A percentile compares a stretch with the other conserved stretches of the same genome.
Conservation (phyloP, 2,113 vertebrate species). For the Nasalis larvatus region DNA sequence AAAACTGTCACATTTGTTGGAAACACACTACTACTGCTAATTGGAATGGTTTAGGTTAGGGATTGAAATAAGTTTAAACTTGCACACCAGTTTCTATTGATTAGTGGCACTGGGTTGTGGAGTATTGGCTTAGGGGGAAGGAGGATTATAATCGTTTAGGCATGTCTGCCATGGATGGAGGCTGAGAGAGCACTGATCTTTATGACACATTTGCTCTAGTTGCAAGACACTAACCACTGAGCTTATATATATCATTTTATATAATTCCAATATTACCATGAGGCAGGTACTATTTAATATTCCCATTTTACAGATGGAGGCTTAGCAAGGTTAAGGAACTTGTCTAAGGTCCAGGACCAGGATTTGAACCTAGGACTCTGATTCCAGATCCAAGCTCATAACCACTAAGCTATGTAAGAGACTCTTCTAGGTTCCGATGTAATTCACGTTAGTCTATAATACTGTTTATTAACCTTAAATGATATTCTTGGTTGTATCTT, state of each 20-base stretch:
- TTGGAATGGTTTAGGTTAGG: not conserved
- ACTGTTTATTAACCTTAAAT: conserved; percentile 18
- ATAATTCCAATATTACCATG: not conserved
- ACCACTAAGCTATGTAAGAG: conserved; percentile 68
- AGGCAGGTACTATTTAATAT: conserved; percentile 59
- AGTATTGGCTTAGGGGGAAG: not conserved
- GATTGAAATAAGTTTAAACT: not conserved
- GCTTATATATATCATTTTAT: not conserved
- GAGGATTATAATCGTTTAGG: not conserved
- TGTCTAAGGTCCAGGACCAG: conserved; percentile 61
- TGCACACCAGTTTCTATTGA: not conserved
- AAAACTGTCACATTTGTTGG: conserved; percentile 6
- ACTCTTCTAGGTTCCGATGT: conserved; percentile 57
- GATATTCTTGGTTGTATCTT: not conserved
- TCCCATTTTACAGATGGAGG: conserved; percentile 71
- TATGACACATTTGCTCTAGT: not conserved
- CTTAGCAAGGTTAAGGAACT: conserved; percentile 72
- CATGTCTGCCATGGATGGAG: not conserved
- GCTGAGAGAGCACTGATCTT: not conserved
- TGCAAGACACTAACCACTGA: not conserved
- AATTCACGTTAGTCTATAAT: conserved; percentile 46
- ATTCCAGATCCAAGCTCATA: conserved; percentile 65
- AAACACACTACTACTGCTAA: not conserved
- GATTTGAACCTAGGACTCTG: conserved; percentile 67
- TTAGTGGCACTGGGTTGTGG: not conserved